Conservation (phyloP, 2,888 invertebrate species). For the Harpalus rufipes region DNA sequence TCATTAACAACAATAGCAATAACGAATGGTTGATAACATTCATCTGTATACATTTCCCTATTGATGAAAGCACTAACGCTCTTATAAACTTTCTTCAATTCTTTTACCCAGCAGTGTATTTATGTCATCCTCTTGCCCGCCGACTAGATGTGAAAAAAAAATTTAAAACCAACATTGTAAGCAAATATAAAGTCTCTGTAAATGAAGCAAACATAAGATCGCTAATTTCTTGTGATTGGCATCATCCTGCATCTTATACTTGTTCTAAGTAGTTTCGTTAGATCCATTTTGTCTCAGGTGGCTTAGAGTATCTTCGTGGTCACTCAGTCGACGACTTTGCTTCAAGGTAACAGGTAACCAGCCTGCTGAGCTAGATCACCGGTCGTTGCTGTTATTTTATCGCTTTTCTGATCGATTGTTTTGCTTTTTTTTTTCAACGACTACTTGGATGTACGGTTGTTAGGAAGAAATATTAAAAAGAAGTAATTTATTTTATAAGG, state of each 20-base stretch:
- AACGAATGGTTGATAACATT: no score
- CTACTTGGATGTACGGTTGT: not conserved
- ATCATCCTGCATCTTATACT: not conserved
- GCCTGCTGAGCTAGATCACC: slow-evolving; percentile 1
- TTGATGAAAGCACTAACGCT: no score
- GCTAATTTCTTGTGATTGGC: slow-evolving; percentile 13
- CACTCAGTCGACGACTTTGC: slow-evolving; percentile 40
- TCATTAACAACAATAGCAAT: no score
- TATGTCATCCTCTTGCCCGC: not conserved
- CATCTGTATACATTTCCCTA: no score
- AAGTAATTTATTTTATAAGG: slow-evolving; percentile 23
- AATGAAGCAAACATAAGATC: slow-evolving; percentile 7
- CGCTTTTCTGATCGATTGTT: slow-evolving; percentile 15
- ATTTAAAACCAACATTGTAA: slow-evolving; percentile 2
- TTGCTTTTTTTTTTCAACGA: slow-evolving; percentile 24
- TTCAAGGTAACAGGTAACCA: slow-evolving; percentile 48
- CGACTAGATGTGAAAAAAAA: not conserved
- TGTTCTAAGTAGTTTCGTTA: not conserved
- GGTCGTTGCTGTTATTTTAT: slow-evolving; percentile 27
- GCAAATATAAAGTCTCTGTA: slow-evolving; percentile 20
- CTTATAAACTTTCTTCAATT: not conserved
- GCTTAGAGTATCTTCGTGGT: slow-evolving; percentile 5
- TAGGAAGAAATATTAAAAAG: slow-evolving; percentile 2
- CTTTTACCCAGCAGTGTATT: not conserved
- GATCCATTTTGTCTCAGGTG: slow-evolving; percentile 10